Conservation (phyloP, 2,888 invertebrate species). For the Himalopsyche japonica region DNA sequence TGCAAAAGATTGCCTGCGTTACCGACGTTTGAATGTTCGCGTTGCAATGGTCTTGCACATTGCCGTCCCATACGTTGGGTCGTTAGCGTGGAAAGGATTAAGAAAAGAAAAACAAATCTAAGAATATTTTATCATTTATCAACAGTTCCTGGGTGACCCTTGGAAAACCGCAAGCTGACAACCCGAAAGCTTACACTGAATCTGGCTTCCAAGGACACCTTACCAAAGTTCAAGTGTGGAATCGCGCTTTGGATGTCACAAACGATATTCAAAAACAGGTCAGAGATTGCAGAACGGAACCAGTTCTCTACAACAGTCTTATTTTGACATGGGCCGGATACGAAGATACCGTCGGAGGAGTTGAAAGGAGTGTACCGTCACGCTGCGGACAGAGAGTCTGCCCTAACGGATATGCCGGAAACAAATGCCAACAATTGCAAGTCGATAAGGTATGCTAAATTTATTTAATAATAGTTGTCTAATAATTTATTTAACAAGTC, state of each 20-base stretch:
- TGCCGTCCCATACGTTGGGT: too few species aligned
- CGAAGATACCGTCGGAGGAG: slow-evolving; percentile 84
- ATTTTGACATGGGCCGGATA: slow-evolving; percentile 93
- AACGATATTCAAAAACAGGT: slow-evolving; percentile 94
- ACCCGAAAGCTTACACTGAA: slow-evolving; percentile 81
- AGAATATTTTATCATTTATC: too few species aligned
- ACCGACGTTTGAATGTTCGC: too few species aligned
- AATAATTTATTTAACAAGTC: too few species aligned
- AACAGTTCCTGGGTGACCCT: slow-evolving; percentile 88
- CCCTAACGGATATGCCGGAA: slow-evolving; percentile 83
- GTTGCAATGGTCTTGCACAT: too few species aligned
- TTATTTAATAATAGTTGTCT: too few species aligned
- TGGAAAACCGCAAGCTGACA: slow-evolving; percentile 84
- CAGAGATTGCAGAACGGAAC: slow-evolving; percentile 88
- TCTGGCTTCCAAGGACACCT: slow-evolving; percentile 94
- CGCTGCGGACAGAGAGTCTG: slow-evolving; percentile 90
- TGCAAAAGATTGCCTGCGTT: too few species aligned
- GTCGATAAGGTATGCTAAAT: slow-evolving; percentile 68
- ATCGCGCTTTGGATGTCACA: slow-evolving; percentile 85
- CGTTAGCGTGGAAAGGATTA: too few species aligned
- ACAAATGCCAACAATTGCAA: slow-evolving; percentile 81
- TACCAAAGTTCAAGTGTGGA: slow-evolving; percentile 94
- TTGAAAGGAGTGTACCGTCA: slow-evolving; percentile 88
- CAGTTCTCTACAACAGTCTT: slow-evolving; percentile 83
- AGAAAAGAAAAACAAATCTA: too few species aligned